These are phyloP conservation scores for Tinamus major DNA, from an alignment of 2,797 vertebrate genomes.

Conservation along the genomic window DNA sequence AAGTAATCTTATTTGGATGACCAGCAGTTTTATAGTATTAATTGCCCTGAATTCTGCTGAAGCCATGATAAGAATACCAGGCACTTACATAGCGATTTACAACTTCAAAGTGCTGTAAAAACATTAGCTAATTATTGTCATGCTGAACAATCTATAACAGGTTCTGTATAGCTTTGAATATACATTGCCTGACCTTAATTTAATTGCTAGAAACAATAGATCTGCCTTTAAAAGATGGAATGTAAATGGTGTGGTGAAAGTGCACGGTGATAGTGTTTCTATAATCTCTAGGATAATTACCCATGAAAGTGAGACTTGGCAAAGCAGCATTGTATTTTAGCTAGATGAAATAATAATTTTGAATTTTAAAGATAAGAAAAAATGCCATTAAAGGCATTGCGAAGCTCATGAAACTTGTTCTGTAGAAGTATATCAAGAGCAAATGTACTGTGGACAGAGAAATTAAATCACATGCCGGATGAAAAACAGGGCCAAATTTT, in stretches of 20 bases:
- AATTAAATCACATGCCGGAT: not conserved
- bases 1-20: constrained; percentile 62
- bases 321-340: constrained; percentile 10
- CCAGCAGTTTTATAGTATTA: constrained; percentile 42
- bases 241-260: not conserved
- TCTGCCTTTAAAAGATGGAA: not conserved
- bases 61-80: constrained; percentile 47
- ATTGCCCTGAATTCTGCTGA: constrained; percentile 46
- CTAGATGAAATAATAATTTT: not conserved
- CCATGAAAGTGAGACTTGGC: not conserved
- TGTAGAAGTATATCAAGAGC: not conserved
- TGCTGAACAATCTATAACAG: not conserved
- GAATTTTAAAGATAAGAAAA: not conserved
- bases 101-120: constrained; percentile 41
- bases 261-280: not conserved
- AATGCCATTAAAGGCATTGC: not conserved
- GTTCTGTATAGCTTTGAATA: constrained; percentile 22
- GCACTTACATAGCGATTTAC: constrained; percentile 48
- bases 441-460: not conserved
- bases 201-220: constrained; percentile 37
- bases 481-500: not conserved
- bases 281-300: constrained; percentile 7
- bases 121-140: constrained; percentile 53
- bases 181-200: constrained; percentile 22
- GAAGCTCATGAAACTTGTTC: not conserved